These are phyloP conservation scores for Jacana jacana DNA, from an alignment of 2,113 vertebrate genomes.

Conservation along the genomic window DNA sequence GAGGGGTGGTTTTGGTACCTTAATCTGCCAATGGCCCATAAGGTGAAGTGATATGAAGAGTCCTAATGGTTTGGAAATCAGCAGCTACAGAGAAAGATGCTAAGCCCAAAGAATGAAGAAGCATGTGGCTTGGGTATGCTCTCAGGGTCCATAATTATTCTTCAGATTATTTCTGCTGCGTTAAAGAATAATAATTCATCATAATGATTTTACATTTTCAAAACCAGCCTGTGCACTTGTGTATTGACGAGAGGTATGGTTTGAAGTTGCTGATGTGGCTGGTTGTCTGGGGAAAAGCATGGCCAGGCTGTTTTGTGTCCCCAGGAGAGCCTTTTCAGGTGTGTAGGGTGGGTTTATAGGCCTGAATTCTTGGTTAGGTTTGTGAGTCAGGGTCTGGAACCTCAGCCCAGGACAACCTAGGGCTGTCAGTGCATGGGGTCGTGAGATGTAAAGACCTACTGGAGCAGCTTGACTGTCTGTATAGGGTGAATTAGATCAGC, in stretches of 20 bases:
- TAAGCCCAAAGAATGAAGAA: neutral
- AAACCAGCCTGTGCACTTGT: neutral
- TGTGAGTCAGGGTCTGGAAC: neutral
- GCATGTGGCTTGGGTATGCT: neutral
- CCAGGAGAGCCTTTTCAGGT: neutral
- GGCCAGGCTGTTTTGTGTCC: neutral
- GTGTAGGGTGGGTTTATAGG: neutral
- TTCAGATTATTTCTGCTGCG: neutral
- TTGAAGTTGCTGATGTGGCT: neutral
- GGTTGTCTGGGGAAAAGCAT: fast-evolving
- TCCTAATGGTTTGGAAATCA: neutral
- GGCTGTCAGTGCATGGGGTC: neutral
- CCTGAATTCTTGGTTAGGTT: neutral
- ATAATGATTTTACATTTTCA: neutral
- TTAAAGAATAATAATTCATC: neutral
- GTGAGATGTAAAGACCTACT: fast-evolving
- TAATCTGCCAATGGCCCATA: neutral
- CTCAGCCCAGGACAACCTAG: neutral
- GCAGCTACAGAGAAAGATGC: neutral
- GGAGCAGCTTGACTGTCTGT: neutral
- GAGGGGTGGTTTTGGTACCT: neutral
- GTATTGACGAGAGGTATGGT: neutral
- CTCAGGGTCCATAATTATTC: neutral
- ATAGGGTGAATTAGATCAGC: neutral
- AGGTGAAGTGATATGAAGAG: neutral